These are phyloP conservation scores for Tyto alba DNA, from an alignment of 2,113 vertebrate genomes.

Conservation along the genomic window DNA sequence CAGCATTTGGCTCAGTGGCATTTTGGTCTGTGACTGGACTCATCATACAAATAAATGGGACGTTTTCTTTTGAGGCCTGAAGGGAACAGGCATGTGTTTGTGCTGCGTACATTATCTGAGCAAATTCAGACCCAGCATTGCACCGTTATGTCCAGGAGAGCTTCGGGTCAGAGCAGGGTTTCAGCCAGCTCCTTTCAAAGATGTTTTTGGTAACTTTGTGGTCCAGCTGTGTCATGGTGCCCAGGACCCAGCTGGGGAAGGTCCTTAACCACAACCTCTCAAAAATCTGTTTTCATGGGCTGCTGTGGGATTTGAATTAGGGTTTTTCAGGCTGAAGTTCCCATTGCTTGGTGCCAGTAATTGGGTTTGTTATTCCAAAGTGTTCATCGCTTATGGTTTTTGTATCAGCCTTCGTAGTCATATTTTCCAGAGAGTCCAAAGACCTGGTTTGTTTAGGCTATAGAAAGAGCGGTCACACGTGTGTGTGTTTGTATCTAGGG, in stretches of 20 bases:
- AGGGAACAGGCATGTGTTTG: background rate
- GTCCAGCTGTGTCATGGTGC: background rate
- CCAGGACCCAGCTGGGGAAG: background rate
- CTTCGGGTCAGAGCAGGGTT: background rate
- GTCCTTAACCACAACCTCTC: background rate
- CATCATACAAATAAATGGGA: constrained; percentile 15
- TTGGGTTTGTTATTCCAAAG: background rate
- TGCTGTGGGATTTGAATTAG: background rate
- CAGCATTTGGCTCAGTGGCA: constrained; percentile 19
- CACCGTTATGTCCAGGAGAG: background rate
- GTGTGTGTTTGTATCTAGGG: background rate
- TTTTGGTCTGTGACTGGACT: constrained; percentile 24
- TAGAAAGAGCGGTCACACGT: background rate
- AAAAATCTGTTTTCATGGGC: background rate
- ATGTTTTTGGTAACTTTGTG: background rate
- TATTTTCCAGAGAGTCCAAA: background rate
- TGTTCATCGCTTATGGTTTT: background rate
- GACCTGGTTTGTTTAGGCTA: background rate
- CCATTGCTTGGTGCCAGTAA: background rate
- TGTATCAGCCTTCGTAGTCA: background rate
- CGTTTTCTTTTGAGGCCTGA: constrained; percentile 15
- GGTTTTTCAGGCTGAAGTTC: constrained; percentile 8
- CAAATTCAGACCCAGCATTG: background rate
- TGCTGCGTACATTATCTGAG: background rate
- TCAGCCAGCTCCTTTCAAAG: background rate